A percentile compares a stretch with the other conserved stretches of the same genome.
These are phyloP conservation scores for Gymnoscopelus braueri DNA, from an alignment of 2,797 vertebrate species.

Conservation along the genomic window DNA sequence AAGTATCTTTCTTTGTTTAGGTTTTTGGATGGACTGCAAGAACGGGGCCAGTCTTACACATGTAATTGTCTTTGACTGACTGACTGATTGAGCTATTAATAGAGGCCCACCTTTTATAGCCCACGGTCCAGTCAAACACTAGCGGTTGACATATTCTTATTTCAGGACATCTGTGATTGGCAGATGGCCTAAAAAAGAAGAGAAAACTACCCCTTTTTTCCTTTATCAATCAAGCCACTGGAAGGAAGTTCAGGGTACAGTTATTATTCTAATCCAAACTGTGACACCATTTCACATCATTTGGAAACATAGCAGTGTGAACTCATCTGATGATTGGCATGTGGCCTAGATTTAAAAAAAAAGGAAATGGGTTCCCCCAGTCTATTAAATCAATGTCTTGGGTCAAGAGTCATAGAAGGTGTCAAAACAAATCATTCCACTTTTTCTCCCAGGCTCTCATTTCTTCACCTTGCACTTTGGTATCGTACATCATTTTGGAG, in stretches of 20 bases:
- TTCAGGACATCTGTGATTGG: slow-evolving; percentile 38
- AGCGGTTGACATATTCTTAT: too few relatives aligned
- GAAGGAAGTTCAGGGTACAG: slow-evolving; percentile 8
- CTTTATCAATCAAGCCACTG: slow-evolving; percentile 31
- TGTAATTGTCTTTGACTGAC: too few relatives aligned
- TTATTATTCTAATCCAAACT: slow-evolving; percentile 27
- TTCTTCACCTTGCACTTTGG: not conserved
- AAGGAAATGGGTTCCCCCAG: slow-evolving; percentile 33
- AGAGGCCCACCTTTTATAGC: too few relatives aligned
- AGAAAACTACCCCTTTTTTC: slow-evolving; percentile 43
- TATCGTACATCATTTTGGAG: slow-evolving; percentile 20
- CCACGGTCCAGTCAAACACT: too few relatives aligned
- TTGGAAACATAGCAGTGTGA: slow-evolving; percentile 36
- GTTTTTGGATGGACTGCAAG: slow-evolving; percentile 9
- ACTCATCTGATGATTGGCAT: slow-evolving; percentile 35
- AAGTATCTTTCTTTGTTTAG: slow-evolving; percentile 5
- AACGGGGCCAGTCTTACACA: too few relatives aligned
- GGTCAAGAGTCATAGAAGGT: slow-evolving; percentile 31
- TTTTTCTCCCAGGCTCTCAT: slow-evolving; percentile 4
- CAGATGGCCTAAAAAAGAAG: slow-evolving; percentile 39
- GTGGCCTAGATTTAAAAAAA: slow-evolving; percentile 43
- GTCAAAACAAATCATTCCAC: slow-evolving; percentile 24
- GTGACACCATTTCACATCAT: slow-evolving; percentile 17
- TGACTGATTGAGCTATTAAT: too few relatives aligned
- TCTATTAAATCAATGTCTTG: slow-evolving; percentile 14